These are phyloP conservation scores for Exephanes ischioxanthus DNA, from an alignment of 2,888 invertebrate species.

Conservation along the genomic window DNA sequence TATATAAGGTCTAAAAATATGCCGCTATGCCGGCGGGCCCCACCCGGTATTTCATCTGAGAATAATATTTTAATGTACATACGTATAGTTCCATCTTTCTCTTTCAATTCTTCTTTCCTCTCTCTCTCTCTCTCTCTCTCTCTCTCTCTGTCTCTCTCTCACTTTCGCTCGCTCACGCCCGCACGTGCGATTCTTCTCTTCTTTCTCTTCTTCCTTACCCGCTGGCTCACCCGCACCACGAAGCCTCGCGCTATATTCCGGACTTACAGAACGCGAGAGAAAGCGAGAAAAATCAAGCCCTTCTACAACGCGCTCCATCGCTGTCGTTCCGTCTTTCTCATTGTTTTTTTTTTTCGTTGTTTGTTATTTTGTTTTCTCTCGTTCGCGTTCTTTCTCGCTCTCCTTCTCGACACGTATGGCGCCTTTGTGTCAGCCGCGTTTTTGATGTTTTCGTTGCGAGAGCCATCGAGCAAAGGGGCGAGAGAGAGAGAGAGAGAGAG, in stretches of 20 bases:
- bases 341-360: slow-evolving; percentile 45
- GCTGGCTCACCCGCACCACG: slow-evolving; percentile 54
- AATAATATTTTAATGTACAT: slow-evolving; percentile 84
- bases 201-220: slow-evolving; percentile 45
- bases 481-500: slow-evolving; percentile 16
- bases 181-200: slow-evolving; percentile 32
- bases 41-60: slow-evolving; percentile 85
- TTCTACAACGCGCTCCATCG: slow-evolving; percentile 45
- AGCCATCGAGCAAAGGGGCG: slow-evolving; percentile 14
- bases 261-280: slow-evolving; percentile 33
- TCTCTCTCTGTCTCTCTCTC: slow-evolving; percentile 44
- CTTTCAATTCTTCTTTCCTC: slow-evolving; percentile 60
- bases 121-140: slow-evolving; percentile 60
- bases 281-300: slow-evolving; percentile 35
- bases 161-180: slow-evolving; percentile 37
- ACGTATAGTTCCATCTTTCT: slow-evolving; percentile 76
- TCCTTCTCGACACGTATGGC: slow-evolving; percentile 61
- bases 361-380: slow-evolving; percentile 42
- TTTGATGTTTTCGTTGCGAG: slow-evolving; percentile 78
- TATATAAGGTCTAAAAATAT: slow-evolving; percentile 85
- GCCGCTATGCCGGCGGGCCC: slow-evolving; percentile 83
- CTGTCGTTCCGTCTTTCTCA: slow-evolving; percentile 49
- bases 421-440: slow-evolving; percentile 79
- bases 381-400: slow-evolving; percentile 39
- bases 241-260: slow-evolving; percentile 53